A percentile compares a stretch with the other conserved stretches of the same genome.
Conservation (phyloP, 2,113 vertebrate species). For the Rhizomys pruinosus region DNA sequence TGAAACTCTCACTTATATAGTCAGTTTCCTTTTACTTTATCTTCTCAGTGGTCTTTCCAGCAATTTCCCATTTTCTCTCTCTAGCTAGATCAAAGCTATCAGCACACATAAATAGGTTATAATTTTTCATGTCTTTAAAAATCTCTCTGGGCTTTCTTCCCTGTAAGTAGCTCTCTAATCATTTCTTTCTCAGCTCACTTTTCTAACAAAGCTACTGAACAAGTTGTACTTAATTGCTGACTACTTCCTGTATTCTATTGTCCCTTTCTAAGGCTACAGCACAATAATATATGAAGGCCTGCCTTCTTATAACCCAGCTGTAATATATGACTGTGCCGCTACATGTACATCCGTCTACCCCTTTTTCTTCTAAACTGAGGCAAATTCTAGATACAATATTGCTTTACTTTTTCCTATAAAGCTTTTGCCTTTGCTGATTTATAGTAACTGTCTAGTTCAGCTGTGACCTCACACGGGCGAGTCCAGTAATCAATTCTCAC, state of each 20-base stretch:
- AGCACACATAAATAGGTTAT: background rate
- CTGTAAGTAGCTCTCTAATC: background rate
- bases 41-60: background rate
- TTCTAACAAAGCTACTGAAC: background rate
- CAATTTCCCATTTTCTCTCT: background rate
- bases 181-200: background rate
- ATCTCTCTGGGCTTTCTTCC: background rate
- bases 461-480: background rate
- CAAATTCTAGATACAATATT: background rate
- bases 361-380: background rate
- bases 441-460: background rate
- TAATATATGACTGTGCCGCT: background rate
- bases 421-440: background rate
- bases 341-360: background rate
- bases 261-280: background rate
- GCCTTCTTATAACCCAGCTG: background rate
- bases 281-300: background rate
- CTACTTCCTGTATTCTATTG: background rate
- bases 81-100: background rate
- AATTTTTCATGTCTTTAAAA: background rate
- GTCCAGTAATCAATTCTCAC: background rate
- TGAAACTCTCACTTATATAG: accelerated
- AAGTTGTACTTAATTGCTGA: background rate
- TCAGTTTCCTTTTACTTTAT: background rate
- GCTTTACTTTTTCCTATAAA: background rate